Evolutionary conservation across 2,113 vertebrate genomes (phyloP), one percentile per base, ranked within the genome.

Genomic region (Hyperopisus bebe): DNA sequence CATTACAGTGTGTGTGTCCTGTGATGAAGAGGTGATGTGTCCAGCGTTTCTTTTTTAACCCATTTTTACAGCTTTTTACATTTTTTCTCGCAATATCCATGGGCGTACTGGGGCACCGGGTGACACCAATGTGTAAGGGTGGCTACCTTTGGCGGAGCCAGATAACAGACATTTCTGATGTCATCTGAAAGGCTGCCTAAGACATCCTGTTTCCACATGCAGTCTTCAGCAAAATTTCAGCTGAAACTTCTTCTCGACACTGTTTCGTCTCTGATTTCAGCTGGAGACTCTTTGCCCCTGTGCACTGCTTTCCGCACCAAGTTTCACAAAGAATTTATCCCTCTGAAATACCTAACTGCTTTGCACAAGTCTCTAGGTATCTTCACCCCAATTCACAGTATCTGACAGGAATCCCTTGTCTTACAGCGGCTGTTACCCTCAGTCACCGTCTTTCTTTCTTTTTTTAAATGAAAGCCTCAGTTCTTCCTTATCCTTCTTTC

Each of bases 391-490:
- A 50, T 80, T 42, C 44, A 84, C 82, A n/a, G 82, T 24, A 13
- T 84, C n/a, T 51, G 85, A 87, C 27, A 31, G 85, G 31, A 87
- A 87, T 87, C 85, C 85, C 50, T 39, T 35, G 47, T 87, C 85
- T 87, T 53, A 53, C 85, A 47, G 50, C 7, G 31, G 50, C n/a
- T 53, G 85, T 39, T 35, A 48, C 31, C 85, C n/a, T 86, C 27
- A 51, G 48, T 55, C 50, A 3, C 82, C 3, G 17, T 8, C 4
- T 47, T 84, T 84, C 39, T 44, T 24, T 44, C 9, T 84, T 11
- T 47, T 83, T 47, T 44, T 9, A 66, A 88, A 53, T 88, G 53
- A 88, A 62, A 88, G 5, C 1, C 31, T 77, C 31, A 15, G 24
- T 19, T 46, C 7, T 7, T 42, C 77, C 77, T 42, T 42, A 82